A percentile compares a stretch with the other conserved stretches of the same genome.
These are phyloP conservation scores for Dorcus hopei DNA, from an alignment of 2,888 invertebrate genomes.

Conservation along the genomic window DNA sequence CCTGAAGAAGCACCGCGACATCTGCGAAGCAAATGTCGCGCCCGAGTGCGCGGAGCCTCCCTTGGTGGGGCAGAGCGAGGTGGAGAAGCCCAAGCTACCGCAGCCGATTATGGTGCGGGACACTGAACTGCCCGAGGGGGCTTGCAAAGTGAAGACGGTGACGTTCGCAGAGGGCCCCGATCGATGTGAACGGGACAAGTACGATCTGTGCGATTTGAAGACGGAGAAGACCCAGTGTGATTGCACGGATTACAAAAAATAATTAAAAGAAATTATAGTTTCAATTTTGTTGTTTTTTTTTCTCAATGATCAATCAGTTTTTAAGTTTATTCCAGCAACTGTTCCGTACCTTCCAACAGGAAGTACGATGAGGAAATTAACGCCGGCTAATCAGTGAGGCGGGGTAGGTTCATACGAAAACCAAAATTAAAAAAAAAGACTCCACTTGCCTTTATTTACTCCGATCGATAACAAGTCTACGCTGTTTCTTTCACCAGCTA, in stretches of 20 bases:
- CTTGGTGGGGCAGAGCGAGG: conserved; percentile 13
- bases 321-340: too few species aligned
- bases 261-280: not conserved
- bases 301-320: too few species aligned
- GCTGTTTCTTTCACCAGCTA: too few species aligned
- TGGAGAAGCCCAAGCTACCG: conserved; percentile 10
- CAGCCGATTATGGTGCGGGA: conserved; percentile 38
- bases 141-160: conserved; percentile 39
- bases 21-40: conserved; percentile 35
- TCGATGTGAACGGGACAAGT: conserved; percentile 36
- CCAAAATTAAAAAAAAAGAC: too few species aligned
- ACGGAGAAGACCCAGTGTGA: conserved; percentile 38
- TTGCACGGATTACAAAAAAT: conserved; percentile 38
- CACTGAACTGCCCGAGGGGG: conserved; percentile 36
- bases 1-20: conserved; percentile 38
- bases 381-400: too few species aligned
- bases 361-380: too few species aligned
- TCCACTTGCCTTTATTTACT: too few species aligned
- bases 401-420: too few species aligned
- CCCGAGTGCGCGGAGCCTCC: conserved; percentile 34
- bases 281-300: too few species aligned
- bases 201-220: conserved; percentile 42
- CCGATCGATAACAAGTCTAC: too few species aligned
- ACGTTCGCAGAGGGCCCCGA: conserved; percentile 38
- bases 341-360: too few species aligned